Conservation (phyloP, 2,888 invertebrate species). For the Eupithecia exiguata region DNA sequence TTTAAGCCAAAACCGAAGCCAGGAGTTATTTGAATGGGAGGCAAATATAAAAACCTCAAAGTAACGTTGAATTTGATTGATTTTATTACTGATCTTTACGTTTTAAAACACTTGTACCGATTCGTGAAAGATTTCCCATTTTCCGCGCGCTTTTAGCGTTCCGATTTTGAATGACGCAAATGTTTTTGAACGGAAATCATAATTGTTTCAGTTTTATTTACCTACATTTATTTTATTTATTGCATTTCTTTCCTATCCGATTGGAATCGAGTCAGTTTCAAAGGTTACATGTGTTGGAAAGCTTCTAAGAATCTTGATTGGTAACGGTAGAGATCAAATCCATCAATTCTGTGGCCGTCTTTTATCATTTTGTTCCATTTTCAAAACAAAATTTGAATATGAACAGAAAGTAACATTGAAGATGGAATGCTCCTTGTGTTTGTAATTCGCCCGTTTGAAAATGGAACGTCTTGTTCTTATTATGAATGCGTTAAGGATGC, state of each 20-base stretch:
- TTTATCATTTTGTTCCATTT: constrained; percentile 46
- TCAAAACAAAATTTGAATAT: constrained; percentile 77
- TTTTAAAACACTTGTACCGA: constrained; percentile 66
- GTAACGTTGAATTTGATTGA: constrained; percentile 78
- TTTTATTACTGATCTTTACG: constrained; percentile 74
- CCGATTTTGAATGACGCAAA: constrained; percentile 42
- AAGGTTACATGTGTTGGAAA: constrained; percentile 5
- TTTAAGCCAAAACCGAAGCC: constrained; percentile 71
- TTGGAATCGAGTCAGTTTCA: constrained; percentile 10
- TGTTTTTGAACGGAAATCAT: constrained; percentile 35
- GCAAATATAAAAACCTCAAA: constrained; percentile 73
- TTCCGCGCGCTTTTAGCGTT: constrained; percentile 42
- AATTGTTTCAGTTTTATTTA: constrained; percentile 18
- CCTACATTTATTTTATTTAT: constrained; percentile 14
- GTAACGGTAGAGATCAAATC: constrained; percentile 23
- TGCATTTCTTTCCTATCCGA: constrained; percentile 10
- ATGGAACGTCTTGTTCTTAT: constrained; percentile 79
- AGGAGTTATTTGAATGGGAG: constrained; percentile 47
- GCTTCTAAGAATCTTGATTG: constrained; percentile 18
- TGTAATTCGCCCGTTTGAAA: constrained; percentile 75
- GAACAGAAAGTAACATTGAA: constrained; percentile 66
- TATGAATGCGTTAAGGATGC: constrained; percentile 81
- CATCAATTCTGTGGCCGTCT: constrained; percentile 19
- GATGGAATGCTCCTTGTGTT: constrained; percentile 73
- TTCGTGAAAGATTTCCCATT: constrained; percentile 58